Conservation (phyloP, 2,113 vertebrate species). For the Tonatia bakeri region DNA sequence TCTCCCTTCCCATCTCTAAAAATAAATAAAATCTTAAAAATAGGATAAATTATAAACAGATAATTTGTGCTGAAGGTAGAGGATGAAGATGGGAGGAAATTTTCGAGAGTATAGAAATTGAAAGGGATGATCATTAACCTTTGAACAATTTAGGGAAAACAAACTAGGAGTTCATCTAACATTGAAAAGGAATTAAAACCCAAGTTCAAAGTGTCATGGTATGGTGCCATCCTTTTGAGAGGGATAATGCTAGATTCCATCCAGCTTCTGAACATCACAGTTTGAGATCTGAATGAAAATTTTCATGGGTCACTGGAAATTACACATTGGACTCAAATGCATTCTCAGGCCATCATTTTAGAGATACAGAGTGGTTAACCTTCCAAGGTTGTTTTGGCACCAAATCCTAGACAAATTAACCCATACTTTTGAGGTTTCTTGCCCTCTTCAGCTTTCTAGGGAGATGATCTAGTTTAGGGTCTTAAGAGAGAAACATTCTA, state of each 20-base stretch:
- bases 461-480: constrained; percentile 2
- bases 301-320: not conserved
- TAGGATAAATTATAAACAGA: constrained; percentile 1
- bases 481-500: not conserved
- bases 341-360: not conserved
- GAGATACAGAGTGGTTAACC: not conserved
- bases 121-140: not conserved
- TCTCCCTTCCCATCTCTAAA: no score
- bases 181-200: not conserved
- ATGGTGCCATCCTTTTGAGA: not conserved
- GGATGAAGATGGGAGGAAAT: not conserved
- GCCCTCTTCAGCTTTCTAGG: not conserved
- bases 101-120: not conserved
- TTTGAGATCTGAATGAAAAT: constrained; percentile 10
- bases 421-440: constrained; percentile 10
- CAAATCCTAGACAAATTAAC: not conserved
- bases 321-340: not conserved
- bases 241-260: not conserved
- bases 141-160: not conserved
- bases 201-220: not conserved
- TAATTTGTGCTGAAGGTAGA: not conserved
- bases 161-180: not conserved
- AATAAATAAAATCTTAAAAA: no score
- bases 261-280: not conserved
- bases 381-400: constrained; percentile 19